Base-by-base conservation (phyloP, 2,113 vertebrate species). In the Mustela nigripes region DNA sequence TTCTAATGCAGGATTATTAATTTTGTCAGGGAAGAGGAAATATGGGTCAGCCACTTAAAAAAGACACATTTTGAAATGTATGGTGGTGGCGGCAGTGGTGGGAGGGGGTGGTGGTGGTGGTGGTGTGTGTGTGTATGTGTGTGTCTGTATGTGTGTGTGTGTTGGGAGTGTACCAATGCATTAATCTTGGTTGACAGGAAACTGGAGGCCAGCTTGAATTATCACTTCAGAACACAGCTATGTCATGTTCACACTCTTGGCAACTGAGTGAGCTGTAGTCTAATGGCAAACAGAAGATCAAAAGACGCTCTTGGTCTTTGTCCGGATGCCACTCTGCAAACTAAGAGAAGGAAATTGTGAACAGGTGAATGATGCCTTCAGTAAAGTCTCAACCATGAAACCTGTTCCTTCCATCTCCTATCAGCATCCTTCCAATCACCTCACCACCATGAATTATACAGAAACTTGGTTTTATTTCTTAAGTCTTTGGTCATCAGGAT, bases 141-240 rank as follows among this genome's bases (percentile, higher is more conserved):
- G 33, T 45, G 12, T 0, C 7, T 12, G 50, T 24, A 14, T 2
- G 9, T 26, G 31, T 16, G 8, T 26, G 28, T 21, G 22, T 48
- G 11, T 0, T 19, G 58, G 45, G 5, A 56, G 5, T 14, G 0
- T 0, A 10, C 4, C 1, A 6, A 12, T 11, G 0, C 14, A 31
- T 36, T 62, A 2, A 74, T 69, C 39, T 80, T 45, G 26, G 28
- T 18, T 42, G 82, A 95, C 56, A 81, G 28, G 76, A 14, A 74
- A 8, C 63, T 48, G 39, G 56, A 60, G 26, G 36, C 26, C 42
- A 76, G 22, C 28, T 39, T 86, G 83, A 62, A 10, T 89, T 42
- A 76, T 42, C 79, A 76, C 8, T 58, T 60, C 18, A 71, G 24
- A 85, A 31, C 56, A 5, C 36, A 69, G n/a, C 31, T 89, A 36